These are phyloP conservation scores for Cheilosia pagana DNA, from an alignment of 2,888 invertebrate genomes.

Conservation along the genomic window DNA sequence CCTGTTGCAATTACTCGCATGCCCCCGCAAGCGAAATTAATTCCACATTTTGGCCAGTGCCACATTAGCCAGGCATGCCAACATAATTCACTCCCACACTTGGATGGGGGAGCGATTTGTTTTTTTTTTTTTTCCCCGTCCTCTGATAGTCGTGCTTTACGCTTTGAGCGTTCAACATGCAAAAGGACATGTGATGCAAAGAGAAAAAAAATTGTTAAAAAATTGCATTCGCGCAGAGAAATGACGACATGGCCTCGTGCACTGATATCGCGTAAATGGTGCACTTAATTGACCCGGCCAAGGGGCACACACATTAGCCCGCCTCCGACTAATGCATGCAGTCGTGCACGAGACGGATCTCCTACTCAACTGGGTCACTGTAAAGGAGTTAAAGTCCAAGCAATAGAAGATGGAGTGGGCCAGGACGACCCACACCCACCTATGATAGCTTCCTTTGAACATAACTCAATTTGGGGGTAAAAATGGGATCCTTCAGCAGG, in stretches of 20 bases:
- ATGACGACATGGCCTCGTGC: slow-evolving; percentile 23
- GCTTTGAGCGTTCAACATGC: slow-evolving; percentile 45
- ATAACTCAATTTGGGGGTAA: not conserved
- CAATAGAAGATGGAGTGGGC: no score
- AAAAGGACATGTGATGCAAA: slow-evolving; percentile 41
- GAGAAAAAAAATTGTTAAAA: slow-evolving; percentile 3
- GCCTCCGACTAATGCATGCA: not conserved
- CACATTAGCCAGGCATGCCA: slow-evolving; percentile 65
- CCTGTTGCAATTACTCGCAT: slow-evolving; percentile 63
- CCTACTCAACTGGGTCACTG: slow-evolving; percentile 14
- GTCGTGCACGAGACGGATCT: slow-evolving; percentile 15
- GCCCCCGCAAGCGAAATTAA: slow-evolving; percentile 59
- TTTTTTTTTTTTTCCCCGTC: not conserved
- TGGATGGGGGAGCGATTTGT: slow-evolving; percentile 7
- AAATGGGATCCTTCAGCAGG: slow-evolving; percentile 1
- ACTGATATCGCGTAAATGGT: slow-evolving; percentile 52
- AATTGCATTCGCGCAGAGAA: slow-evolving; percentile 17
- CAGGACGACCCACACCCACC: not conserved
- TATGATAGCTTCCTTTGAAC: not conserved
- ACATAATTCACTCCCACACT: slow-evolving; percentile 66
- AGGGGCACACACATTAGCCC: not conserved
- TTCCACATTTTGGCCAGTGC: slow-evolving; percentile 64
- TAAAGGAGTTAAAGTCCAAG: not conserved
- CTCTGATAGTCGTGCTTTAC: slow-evolving; percentile 16
- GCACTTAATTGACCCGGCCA: slow-evolving; percentile 53